Base-by-base conservation (phyloP, 2,113 vertebrate species). In the Calidris pygmaea region DNA sequence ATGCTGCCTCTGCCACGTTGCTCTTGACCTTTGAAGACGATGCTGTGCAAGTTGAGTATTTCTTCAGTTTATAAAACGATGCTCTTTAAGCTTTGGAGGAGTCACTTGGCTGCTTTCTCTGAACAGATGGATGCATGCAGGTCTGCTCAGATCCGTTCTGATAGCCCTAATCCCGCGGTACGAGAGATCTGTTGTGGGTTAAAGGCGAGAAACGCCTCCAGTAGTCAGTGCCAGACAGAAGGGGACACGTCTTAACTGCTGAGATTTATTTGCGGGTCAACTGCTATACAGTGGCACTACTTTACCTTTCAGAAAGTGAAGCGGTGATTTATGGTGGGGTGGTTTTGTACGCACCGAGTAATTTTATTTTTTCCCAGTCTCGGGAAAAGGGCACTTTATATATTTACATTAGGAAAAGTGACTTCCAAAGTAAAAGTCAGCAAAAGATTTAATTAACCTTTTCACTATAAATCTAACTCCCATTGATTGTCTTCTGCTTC, bases 361-460 rank as follows among this genome's bases (percentile, higher is more conserved):
- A 45, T 45, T 45, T 45, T 45, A 19, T 20, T 47, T 47, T 20
- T 20, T 47, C 8, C 20, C 19, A 10, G 47, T 48, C 63, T 75
- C 39, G 26, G 72, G 72, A 78, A 93, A 96, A 94, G 94, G 95
- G 93, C 91, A 85, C 58, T 96, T 95, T 76, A 90, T 96, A 62
- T 95, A 90, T 96, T 96, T 92, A 76, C 35, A 89, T 83, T 66
- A 65, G 80, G 87, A 94, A 79, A 93, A 96, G 93, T 77, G 74
- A 85, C 82, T 97, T 45, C 89, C 94, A 74, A 91, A 94, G 93
- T 67, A 94, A 41, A 75, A 87, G 66, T 75, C 88, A 74, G 95
- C 10, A 35, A 62, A 96, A 97, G 95, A 97, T 97, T 97, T 97
- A 96, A 97, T 98, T 98, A 97, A 97, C 97, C 96, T 97, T 97